Percentiles rank a stretch among this genome's conserved stretches.
phyloP scores from a whole-genome alignment of 2,888 invertebrate genomes.

The Nymphalis urticae region DNA sequence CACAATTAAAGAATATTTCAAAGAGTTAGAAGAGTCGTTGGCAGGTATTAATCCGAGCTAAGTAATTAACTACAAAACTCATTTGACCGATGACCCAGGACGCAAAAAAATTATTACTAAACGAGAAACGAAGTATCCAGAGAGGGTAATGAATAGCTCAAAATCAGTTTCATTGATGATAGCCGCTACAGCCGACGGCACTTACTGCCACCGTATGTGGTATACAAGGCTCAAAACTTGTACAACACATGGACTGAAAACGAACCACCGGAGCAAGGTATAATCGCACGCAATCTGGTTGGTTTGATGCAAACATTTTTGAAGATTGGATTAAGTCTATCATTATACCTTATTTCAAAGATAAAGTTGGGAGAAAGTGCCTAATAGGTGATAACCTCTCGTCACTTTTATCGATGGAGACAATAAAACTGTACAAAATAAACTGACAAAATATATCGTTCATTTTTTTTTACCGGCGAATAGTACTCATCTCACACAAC shows the following conservation, averaged over 20 bases:
- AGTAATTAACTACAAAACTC: constrained; percentile 35
- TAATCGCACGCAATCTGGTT: too few relatives aligned
- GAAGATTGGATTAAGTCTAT: constrained; percentile 18
- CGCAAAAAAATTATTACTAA: constrained; percentile 15
- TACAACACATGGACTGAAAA: constrained; percentile 15
- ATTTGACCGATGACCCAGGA: constrained; percentile 22
- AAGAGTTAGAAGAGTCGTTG: constrained; percentile 33
- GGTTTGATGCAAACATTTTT: constrained; percentile 19
- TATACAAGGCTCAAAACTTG: constrained; percentile 21
- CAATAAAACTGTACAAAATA: constrained; percentile 40
- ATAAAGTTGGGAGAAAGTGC: constrained; percentile 27
- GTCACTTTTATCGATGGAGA: constrained; percentile 27
- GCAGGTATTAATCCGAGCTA: constrained; percentile 22
- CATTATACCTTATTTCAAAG: constrained; percentile 24
- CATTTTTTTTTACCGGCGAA: constrained; percentile 44
- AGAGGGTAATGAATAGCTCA: too few relatives aligned
- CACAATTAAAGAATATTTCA: too few relatives aligned
- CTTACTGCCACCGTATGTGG: constrained; percentile 33
- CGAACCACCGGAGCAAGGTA: constrained; percentile 26
- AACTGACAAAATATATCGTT: constrained; percentile 44
- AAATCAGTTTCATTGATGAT: too few relatives aligned
- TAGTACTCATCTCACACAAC: constrained; percentile 29
- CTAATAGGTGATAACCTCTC: constrained; percentile 39
- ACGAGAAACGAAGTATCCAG: constrained; percentile 47
- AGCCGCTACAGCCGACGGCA: background rate